Base-by-base conservation (phyloP, 2,113 vertebrate genomes). In the Ailurus styani region DNA sequence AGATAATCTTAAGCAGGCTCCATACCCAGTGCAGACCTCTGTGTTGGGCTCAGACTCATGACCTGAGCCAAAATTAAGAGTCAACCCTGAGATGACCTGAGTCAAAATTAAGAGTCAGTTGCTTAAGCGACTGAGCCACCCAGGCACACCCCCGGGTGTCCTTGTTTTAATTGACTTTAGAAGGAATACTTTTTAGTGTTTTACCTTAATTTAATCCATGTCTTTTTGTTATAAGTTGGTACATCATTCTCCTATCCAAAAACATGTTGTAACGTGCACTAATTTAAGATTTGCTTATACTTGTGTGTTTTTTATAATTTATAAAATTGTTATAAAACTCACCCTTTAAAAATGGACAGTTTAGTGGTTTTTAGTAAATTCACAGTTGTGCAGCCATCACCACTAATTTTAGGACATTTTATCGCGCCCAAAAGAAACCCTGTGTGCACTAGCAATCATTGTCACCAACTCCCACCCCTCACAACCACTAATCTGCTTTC, bases 321-420 rank as follows among this genome's bases (percentile, higher is more conserved):
- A 78, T 78, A 55, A 97, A 91, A 18, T 37, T 86, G 13, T 91
- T 88, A 66, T 2, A 88, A 66, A 89, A 64, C 79, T 34, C 23
- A 73, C 31, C 20, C 75, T 96, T 96, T 90, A 87, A 95, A 68
- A 90, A 64, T 81, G 47, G 73, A 86, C 34, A 87, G 0, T 85
- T 52, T 11, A 83, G 50, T 83, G 50, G 18, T 83, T 87, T 94
- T 77, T 62, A 90, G 87, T 93, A 95, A 87, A 70, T 75, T 83
- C 50, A 93, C 14, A 70, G 54, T 91, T 96, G 55, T 96, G 50
- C n/a, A 62, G 0, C 8, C 31, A 50, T 94, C n/a, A 54, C 81
- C 84, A 88, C 27, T 91, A 91, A 88, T 94, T 94, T 79, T 96
- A 84, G 77, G 91, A 91, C 50, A 77, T 94, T 96, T 95, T 90